Conservation (phyloP, 2,797 vertebrate species). For the Poecilia gillii region DNA sequence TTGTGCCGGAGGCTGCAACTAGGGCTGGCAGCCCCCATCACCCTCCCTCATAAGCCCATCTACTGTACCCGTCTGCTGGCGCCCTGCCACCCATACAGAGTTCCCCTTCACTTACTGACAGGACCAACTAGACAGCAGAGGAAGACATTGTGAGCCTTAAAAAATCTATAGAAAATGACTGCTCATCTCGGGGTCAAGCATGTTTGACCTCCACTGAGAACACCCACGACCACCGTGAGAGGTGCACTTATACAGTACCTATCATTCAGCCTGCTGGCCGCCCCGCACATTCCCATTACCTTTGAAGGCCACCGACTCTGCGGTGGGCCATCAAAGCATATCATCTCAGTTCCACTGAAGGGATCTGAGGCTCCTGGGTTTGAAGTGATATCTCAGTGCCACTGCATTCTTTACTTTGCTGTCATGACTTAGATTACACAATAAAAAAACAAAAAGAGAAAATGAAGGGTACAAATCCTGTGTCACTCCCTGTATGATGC, state of each 20-base stretch:
- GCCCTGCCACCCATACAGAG: slow-evolving; percentile 59
- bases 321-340: slow-evolving; percentile 79
- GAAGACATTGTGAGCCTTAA: slow-evolving; percentile 37
- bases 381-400: slow-evolving; percentile 81
- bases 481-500: slow-evolving; percentile 41
- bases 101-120: slow-evolving; percentile 56
- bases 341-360: slow-evolving; percentile 71
- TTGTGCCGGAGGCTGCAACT: slow-evolving; percentile 54
- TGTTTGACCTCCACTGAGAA: slow-evolving; percentile 61
- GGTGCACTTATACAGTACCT: slow-evolving; percentile 46
- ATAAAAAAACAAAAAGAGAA: slow-evolving; percentile 35
- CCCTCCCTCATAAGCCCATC: slow-evolving; percentile 68
- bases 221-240: slow-evolving; percentile 48
- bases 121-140: slow-evolving; percentile 19
- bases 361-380: slow-evolving; percentile 71
- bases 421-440: slow-evolving; percentile 76
- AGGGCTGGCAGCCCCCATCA: slow-evolving; percentile 54
- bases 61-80: slow-evolving; percentile 77
- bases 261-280: slow-evolving; percentile 55
- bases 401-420: slow-evolving; percentile 67
- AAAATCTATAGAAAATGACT: slow-evolving; percentile 50
- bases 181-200: slow-evolving; percentile 63
- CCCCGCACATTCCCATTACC: slow-evolving; percentile 63
- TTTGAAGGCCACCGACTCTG: slow-evolving; percentile 73
- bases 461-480: slow-evolving; percentile 45